These are phyloP conservation scores for Coenonympha arcania DNA, from an alignment of 2,888 invertebrate genomes.

Conservation along the genomic window DNA sequence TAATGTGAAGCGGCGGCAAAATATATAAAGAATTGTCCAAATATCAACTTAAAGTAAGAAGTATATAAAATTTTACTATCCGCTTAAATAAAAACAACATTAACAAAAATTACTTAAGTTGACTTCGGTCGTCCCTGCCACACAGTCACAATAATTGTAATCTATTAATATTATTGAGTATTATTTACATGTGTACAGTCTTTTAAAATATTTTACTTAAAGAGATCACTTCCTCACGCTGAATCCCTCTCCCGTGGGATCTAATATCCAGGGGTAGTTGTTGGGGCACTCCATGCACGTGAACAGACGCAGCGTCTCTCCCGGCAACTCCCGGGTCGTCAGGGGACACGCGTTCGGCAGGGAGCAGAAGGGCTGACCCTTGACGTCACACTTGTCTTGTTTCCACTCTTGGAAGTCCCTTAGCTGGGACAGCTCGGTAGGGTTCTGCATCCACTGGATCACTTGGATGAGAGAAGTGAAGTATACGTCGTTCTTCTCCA, in stretches of 20 bases:
- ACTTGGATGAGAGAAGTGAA: conserved; percentile 93
- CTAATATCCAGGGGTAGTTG: conserved; percentile 95
- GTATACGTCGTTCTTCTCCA: conserved; percentile 90
- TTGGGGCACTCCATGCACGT: conserved; percentile 97
- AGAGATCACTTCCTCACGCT: conserved; percentile 83
- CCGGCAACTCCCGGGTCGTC: conserved; percentile 91
- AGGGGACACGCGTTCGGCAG: conserved; percentile 92
- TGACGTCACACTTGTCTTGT: conserved; percentile 91
- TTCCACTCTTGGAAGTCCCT: conserved; percentile 97
- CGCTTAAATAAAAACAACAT: conserved; percentile 19
- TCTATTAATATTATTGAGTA: conserved; percentile 70
- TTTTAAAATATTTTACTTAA: conserved; percentile 62
- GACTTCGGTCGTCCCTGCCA: conserved; percentile 39
- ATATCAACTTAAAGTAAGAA: conserved; percentile 29
- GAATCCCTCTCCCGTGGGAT: conserved; percentile 95
- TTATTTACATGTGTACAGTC: conserved; percentile 75
- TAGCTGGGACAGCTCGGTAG: conserved; percentile 87
- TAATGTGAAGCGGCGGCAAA: conserved; percentile 32
- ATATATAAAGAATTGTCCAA: conserved; percentile 23
- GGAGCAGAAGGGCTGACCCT: conserved; percentile 94
- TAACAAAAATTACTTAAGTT: conserved; percentile 29
- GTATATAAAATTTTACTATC: neutral
- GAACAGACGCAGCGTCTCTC: conserved; percentile 92
- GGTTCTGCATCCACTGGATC: conserved; percentile 97
- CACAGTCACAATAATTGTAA: conserved; percentile 37